A percentile compares a stretch with the other conserved stretches of the same genome.
Conservation (phyloP, 2,113 vertebrate species). For the Melanocharis versteri region DNA sequence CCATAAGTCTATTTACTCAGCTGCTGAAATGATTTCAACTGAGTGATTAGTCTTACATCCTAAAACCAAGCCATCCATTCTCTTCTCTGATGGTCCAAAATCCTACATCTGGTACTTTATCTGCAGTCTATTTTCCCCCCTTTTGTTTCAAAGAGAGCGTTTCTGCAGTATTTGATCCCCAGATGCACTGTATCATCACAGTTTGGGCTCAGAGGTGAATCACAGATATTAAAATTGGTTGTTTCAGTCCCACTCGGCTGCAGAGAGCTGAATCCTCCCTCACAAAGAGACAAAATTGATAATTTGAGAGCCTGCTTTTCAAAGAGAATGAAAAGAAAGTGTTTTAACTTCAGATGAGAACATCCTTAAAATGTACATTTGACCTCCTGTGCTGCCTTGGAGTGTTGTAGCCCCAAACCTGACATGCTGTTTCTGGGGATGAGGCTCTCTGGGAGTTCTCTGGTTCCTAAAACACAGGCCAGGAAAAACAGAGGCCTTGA, state of each 20-base stretch:
- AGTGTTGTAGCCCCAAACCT: background rate
- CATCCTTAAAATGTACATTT: background rate
- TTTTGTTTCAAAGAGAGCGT: background rate
- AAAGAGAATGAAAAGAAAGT: background rate
- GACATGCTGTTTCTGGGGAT: accelerated
- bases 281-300: background rate
- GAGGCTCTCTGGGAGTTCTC: accelerated
- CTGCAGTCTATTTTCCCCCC: background rate
- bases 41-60: background rate
- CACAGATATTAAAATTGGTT: background rate
- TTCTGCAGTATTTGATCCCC: background rate
- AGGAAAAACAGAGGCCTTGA: background rate
- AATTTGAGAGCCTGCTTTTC: background rate
- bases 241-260: background rate
- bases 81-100: background rate
- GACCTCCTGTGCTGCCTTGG: background rate
- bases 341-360: background rate
- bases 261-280: background rate
- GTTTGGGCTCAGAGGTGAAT: background rate
- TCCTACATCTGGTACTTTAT: background rate
- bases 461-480: background rate
- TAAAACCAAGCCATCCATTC: background rate
- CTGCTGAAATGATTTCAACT: constrained; percentile 29
- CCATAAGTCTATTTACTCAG: constrained; percentile 29
- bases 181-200: background rate